phyloP scores from a whole-genome alignment of 2,888 invertebrate genomes.

The Leucoptera coffeella region DNA sequence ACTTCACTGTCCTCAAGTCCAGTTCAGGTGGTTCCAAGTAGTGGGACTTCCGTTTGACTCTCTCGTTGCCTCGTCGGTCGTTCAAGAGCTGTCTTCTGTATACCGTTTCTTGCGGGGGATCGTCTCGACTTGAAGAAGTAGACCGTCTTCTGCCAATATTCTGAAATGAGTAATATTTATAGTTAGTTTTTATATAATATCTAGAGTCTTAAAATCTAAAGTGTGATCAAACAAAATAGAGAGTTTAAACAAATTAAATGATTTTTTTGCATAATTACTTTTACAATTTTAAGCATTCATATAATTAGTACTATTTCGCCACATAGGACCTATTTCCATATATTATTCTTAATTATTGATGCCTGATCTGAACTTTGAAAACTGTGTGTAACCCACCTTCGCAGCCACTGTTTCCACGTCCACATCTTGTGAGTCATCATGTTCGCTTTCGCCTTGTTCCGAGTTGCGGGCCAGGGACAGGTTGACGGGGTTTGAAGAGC shows the following conservation, averaged over 20 bases:
- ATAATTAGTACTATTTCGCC: too few relatives aligned
- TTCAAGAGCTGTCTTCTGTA: conserved; percentile 56
- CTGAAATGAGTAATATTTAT: conserved; percentile 13
- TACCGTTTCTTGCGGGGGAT: conserved; percentile 44
- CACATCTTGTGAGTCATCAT: conserved; percentile 46
- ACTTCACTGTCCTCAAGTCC: conserved; percentile 57
- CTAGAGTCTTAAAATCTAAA: neutral
- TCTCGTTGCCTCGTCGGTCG: conserved; percentile 56
- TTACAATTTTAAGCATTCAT: too few relatives aligned
- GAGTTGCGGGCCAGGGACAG: conserved; percentile 58
- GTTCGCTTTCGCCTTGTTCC: conserved; percentile 53
- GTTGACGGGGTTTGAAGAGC: conserved; percentile 79
- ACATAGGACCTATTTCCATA: too few relatives aligned
- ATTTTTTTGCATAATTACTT: too few relatives aligned
- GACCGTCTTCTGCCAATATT: conserved; percentile 39
- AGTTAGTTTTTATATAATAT: conserved; percentile 1
- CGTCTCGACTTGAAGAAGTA: conserved; percentile 46
- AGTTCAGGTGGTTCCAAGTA: conserved; percentile 65
- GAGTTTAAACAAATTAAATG: too few relatives aligned
- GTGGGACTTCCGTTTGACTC: conserved; percentile 58
- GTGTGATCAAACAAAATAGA: too few relatives aligned
- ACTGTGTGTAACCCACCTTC: too few relatives aligned
- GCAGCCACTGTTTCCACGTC: conserved; percentile 49
- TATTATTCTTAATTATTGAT: too few relatives aligned
- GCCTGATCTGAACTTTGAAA: too few relatives aligned